Base-by-base conservation (phyloP, 1,140 invertebrate species). In the Trichonephila clavipes region DNA sequence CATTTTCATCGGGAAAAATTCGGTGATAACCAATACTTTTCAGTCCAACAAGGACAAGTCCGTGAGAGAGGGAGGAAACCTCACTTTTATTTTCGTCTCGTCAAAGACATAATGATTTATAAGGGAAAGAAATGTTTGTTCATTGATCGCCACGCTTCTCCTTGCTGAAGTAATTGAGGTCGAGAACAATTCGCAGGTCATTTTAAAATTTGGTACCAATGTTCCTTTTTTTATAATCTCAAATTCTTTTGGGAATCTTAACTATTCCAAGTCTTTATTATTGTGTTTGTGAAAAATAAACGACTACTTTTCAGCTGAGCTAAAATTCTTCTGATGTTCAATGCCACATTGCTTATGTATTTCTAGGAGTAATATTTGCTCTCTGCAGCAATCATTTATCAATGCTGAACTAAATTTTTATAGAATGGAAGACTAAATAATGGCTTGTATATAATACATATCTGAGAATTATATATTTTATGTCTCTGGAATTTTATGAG, bases 1-100 rank as follows among this genome's bases (percentile, higher is more conserved):
- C 72, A 77, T 40, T 77, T 77, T 77, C 72, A 77, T 77, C 28
- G 72, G 28, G 18, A 72, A 72, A 77, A 77, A 18, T 77, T 77
- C 18, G 72, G 12, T 77, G 72, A 77, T 77, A 34, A 77, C 72
- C 72, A 77, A 77, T 77, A 77, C 72, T 77, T 77, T 77, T 34
- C 28, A 77, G 72, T 18, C 72, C 18, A 4, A 19, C 8, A 18
- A n/a, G 7, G 72, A 16, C 7, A 51, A 51, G 51, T 51, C 51
- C 51, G 10, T 10, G 51, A 40, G 14, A 40, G 34, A 28, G 28
- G 28, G 18, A 69, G 24, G n/a, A 8, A 24, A 24, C 66, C 24
- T 69, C n/a, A 69, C 14, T 72, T 72, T 72, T 72, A 34, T 34
- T 77, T 34, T 77, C 28, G 40, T 40, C 28, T 77, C 28, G 24